Evolutionary conservation across 2,113 vertebrate species (phyloP).

Genomic region (Sialia sialis): DNA sequence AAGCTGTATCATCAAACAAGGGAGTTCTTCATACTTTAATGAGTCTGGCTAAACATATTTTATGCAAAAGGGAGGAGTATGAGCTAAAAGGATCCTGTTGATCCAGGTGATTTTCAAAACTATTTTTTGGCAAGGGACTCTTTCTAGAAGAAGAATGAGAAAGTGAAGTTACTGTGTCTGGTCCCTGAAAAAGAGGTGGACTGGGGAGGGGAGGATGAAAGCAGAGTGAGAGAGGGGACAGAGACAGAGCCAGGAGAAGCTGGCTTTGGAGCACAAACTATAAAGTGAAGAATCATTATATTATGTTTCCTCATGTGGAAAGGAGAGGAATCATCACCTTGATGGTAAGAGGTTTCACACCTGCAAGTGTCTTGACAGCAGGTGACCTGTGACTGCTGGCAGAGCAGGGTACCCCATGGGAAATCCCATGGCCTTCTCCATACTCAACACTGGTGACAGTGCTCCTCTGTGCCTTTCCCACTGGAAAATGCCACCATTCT

Average conservation of each 20-base stretch:
- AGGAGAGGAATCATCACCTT: not conserved
- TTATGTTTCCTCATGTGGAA: not conserved
- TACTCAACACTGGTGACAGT: not conserved
- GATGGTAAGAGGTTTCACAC: not conserved
- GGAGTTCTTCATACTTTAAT: not conserved
- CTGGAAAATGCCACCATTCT: not conserved
- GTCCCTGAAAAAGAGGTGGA: not conserved
- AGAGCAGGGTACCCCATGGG: fast-evolving
- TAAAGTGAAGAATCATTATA: not conserved
- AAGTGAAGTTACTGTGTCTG: not conserved
- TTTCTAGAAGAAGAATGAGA: not conserved
- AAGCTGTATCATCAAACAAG: not conserved
- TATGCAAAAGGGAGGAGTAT: not conserved
- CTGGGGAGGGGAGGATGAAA: not conserved
- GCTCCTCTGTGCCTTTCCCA: not conserved
- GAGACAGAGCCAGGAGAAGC: not conserved
- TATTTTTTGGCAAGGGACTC: not conserved
- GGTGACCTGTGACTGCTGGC: not conserved
- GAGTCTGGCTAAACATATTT: not conserved
- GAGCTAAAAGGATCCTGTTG: not conserved
- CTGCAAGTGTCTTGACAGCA: not conserved
- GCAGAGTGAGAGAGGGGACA: not conserved
- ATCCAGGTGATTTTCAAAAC: not conserved
- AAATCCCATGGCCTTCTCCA: not conserved
- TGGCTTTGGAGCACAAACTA: not conserved